Conservation (phyloP, 92 coral and sea anemone species). For the Epizoanthus ramosus region DNA sequence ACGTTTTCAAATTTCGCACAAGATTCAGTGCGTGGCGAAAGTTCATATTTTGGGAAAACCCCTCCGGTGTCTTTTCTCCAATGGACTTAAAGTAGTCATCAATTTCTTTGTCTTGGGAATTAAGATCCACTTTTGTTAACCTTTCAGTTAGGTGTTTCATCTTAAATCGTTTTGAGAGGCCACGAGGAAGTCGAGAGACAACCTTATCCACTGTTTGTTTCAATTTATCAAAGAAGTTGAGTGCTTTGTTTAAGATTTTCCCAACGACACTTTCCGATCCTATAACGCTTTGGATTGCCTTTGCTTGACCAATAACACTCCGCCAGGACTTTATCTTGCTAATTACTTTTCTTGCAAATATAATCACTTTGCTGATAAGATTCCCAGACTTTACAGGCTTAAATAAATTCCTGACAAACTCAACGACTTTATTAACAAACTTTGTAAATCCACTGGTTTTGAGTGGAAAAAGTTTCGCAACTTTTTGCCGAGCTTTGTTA, state of each 20-base stretch:
- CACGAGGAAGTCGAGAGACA: slow-evolving; percentile 78
- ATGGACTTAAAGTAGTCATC: slow-evolving; percentile 73
- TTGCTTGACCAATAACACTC: slow-evolving; percentile 67
- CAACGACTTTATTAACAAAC: slow-evolving; percentile 70
- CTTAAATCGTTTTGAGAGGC: slow-evolving; percentile 69
- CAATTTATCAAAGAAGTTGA: slow-evolving; percentile 76
- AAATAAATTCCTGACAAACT: slow-evolving; percentile 72
- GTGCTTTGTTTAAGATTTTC: slow-evolving; percentile 74
- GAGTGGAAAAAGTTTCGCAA: slow-evolving; percentile 70
- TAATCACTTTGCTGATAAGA: slow-evolving; percentile 72
- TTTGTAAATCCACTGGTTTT: slow-evolving; percentile 68
- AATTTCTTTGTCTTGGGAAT: slow-evolving; percentile 73
- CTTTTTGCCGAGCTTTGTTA: slow-evolving; percentile 66
- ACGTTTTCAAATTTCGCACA: slow-evolving; percentile 74
- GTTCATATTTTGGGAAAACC: slow-evolving; percentile 75
- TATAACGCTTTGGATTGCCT: slow-evolving; percentile 68
- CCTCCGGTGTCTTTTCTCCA: slow-evolving; percentile 69
- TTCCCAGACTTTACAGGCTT: slow-evolving; percentile 78
- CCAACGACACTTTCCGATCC: slow-evolving; percentile 78
- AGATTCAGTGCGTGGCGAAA: slow-evolving; percentile 82
- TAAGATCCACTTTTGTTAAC: slow-evolving; percentile 71
- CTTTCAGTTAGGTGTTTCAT: slow-evolving; percentile 72
- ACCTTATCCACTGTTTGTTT: slow-evolving; percentile 71
- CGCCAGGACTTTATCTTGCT: slow-evolving; percentile 76
- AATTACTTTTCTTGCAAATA: slow-evolving; percentile 69